Evolutionary conservation across 2,888 invertebrate species (phyloP).

Genomic region (Harpalus rufipes): DNA sequence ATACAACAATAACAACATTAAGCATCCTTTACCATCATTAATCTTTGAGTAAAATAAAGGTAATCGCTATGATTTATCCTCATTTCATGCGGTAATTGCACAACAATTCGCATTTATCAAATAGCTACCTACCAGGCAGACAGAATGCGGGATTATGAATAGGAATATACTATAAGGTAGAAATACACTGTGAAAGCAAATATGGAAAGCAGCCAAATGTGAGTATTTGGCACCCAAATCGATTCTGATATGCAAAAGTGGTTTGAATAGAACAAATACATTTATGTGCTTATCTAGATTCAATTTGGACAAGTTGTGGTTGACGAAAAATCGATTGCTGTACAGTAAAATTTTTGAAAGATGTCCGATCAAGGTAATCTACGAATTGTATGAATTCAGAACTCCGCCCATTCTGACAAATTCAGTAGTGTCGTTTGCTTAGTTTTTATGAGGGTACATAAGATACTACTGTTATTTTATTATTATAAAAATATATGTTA

Average conservation of each 20-base stretch:
- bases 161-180: conserved; percentile 11
- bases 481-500: too few species aligned
- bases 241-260: background rate
- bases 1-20: conserved; percentile 24
- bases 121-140: background rate
- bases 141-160: background rate
- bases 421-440: too few species aligned
- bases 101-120: conserved; percentile 48
- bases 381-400: too few species aligned
- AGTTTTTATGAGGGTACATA: too few species aligned
- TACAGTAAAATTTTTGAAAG: too few species aligned
- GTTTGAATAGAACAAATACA: background rate
- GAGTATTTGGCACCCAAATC: background rate
- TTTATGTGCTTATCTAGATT: background rate
- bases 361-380: too few species aligned
- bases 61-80: conserved; percentile 19
- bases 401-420: too few species aligned
- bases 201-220: background rate
- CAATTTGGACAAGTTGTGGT: too few species aligned
- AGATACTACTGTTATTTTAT: too few species aligned
- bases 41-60: conserved; percentile 27
- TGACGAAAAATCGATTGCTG: too few species aligned
- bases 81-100: conserved; percentile 21
- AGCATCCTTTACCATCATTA: conserved; percentile 18
- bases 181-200: background rate